A percentile compares a stretch with the other conserved stretches of the same genome.
Conservation (phyloP, 1,140 invertebrate genomes). For the Eumaeus atala region DNA sequence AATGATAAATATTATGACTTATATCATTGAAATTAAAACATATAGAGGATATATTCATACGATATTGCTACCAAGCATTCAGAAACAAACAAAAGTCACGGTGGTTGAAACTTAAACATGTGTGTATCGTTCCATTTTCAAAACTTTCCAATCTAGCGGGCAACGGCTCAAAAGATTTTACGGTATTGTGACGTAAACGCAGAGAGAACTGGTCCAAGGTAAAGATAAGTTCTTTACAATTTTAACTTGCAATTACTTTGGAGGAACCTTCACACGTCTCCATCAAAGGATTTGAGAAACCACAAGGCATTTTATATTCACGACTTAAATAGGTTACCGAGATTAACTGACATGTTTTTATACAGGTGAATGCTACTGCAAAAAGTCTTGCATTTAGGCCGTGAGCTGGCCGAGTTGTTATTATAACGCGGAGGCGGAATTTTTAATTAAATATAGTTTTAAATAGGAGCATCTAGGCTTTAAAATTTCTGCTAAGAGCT, state of each 20-base stretch:
- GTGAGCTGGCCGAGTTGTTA: constrained; percentile 4
- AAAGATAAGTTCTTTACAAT: constrained; percentile 1
- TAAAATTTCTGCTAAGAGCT: not conserved
- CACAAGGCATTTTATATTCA: constrained; percentile 13
- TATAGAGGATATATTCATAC: too few species aligned
- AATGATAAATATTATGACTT: too few species aligned
- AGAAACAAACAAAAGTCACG: not conserved
- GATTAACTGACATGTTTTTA: constrained; percentile 14
- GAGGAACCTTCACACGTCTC: not conserved
- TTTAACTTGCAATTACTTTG: not conserved
- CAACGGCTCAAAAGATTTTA: constrained; percentile 1
- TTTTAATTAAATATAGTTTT: constrained; percentile 7
- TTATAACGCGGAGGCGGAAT: constrained; percentile 4
- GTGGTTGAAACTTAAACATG: constrained; percentile 3
- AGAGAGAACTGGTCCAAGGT: constrained; percentile 4
- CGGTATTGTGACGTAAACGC: constrained; percentile 1
- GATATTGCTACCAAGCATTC: not conserved
- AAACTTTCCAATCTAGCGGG: constrained; percentile 8
- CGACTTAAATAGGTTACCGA: constrained; percentile 17
- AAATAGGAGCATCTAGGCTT: constrained; percentile 1
- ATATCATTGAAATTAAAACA: too few species aligned
- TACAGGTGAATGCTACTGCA: constrained; percentile 5
- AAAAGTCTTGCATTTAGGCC: constrained; percentile 10
- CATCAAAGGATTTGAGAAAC: constrained; percentile 3
- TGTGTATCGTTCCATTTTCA: not conserved